Conservation (phyloP, 2,797 vertebrate genomes). For the Holocentrus rufus region DNA sequence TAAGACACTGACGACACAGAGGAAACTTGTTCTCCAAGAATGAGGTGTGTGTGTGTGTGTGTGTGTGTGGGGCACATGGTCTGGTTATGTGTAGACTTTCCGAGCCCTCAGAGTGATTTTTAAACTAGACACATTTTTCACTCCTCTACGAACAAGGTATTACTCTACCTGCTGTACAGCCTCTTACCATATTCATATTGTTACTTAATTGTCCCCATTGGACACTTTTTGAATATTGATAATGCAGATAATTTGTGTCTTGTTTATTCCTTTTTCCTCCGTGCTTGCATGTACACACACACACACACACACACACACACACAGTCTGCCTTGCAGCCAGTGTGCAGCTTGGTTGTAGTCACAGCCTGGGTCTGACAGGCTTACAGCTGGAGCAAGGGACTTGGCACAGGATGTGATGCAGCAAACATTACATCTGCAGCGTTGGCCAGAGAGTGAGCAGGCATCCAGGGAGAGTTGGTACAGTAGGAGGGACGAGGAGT, state of each 20-base stretch:
- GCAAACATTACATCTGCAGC: slow-evolving; percentile 64
- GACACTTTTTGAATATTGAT: neutral
- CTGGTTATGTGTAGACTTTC: no score
- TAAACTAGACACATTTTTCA: no score
- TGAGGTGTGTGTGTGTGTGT: neutral
- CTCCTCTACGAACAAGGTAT: no score
- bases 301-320: neutral
- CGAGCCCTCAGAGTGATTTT: no score
- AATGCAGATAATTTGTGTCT: neutral
- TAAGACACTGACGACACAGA: neutral
- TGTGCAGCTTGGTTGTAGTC: slow-evolving; percentile 8
- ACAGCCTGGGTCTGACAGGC: slow-evolving; percentile 14
- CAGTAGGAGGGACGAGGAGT: neutral
- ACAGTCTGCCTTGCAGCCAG: neutral
- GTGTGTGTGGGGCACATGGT: no score
- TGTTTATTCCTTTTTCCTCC: neutral
- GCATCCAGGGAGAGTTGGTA: slow-evolving; percentile 1
- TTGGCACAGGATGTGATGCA: slow-evolving; percentile 58
- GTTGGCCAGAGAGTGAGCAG: slow-evolving; percentile 22
- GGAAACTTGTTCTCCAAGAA: neutral
- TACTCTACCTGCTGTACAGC: neutral
- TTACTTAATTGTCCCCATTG: neutral
- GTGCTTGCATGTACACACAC: no score
- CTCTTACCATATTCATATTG: neutral
- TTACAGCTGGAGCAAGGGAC: slow-evolving; percentile 38